Conservation (phyloP, 2,113 vertebrate genomes). For the Morphnarchus princeps region DNA sequence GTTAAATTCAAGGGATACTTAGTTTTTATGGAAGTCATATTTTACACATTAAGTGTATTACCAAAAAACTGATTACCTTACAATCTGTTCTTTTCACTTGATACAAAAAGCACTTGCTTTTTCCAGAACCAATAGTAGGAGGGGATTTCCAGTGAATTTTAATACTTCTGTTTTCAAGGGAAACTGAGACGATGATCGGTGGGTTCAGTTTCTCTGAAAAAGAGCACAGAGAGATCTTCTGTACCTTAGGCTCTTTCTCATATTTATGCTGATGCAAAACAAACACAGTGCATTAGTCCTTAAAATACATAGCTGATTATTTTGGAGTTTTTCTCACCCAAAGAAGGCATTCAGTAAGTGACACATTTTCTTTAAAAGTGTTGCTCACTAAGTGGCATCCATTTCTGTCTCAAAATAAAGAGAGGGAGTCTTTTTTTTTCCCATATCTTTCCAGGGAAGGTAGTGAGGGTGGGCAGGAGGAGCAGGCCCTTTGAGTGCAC, state of each 20-base stretch:
- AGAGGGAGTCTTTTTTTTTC: accelerated
- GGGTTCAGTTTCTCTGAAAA: constrained; percentile 68
- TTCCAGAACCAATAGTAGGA: neutral
- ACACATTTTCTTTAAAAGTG: neutral
- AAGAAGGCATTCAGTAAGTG: neutral
- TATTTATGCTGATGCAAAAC: neutral
- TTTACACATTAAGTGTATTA: neutral
- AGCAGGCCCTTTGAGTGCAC: accelerated
- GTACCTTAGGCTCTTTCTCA: neutral
- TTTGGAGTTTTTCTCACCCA: neutral
- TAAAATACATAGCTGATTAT: neutral
- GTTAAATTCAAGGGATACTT: accelerated
- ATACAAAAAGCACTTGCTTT: constrained; percentile 36
- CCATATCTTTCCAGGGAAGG: neutral
- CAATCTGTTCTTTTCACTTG: constrained; percentile 57
- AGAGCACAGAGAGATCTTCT: neutral
- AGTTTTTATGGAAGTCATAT: neutral
- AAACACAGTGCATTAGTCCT: neutral
- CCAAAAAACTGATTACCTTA: neutral
- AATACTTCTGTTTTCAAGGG: constrained; percentile 38
- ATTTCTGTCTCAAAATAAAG: neutral
- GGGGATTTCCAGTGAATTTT: constrained; percentile 60
- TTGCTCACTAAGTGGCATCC: neutral
- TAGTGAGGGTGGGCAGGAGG: neutral
- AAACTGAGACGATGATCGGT: constrained; percentile 37